phyloP scores from a whole-genome alignment of 2,797 vertebrate genomes.

The Chaunax sp. region DNA sequence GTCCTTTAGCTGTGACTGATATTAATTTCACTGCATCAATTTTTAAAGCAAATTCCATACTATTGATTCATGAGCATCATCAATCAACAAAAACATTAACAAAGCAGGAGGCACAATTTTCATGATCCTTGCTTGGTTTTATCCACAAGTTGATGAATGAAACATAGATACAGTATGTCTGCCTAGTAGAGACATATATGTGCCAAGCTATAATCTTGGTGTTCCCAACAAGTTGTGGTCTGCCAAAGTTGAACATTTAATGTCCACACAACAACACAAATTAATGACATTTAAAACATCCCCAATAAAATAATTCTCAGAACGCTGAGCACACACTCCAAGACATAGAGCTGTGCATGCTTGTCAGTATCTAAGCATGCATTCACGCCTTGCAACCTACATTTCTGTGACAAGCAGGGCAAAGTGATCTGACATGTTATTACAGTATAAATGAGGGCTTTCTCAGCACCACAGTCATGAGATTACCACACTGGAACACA shows the following conservation, averaged over 20 bases:
- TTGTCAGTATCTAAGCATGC: background rate
- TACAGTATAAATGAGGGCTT: slow-evolving; percentile 1
- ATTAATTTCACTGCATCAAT: background rate
- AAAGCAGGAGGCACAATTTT: background rate
- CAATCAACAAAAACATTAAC: no score
- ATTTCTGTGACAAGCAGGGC: slow-evolving; percentile 28
- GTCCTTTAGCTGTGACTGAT: background rate
- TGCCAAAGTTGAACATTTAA: background rate
- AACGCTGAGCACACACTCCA: background rate
- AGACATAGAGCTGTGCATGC: background rate
- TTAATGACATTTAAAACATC: no score
- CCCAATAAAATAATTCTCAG: background rate
- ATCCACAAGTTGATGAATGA: background rate
- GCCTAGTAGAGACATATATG: background rate
- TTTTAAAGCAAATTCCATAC: background rate
- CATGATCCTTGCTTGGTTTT: background rate
- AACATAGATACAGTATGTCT: no score
- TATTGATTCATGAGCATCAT: background rate
- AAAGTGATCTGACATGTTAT: slow-evolving; percentile 25
- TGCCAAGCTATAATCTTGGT: background rate
- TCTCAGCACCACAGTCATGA: slow-evolving; percentile 23
- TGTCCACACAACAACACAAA: background rate
- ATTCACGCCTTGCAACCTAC: slow-evolving; percentile 28
- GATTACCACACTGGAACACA: slow-evolving; percentile 19
- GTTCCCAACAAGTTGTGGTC: background rate